These are phyloP conservation scores for Falco rusticolus DNA, from an alignment of 2,797 vertebrate genomes.

Conservation along the genomic window DNA sequence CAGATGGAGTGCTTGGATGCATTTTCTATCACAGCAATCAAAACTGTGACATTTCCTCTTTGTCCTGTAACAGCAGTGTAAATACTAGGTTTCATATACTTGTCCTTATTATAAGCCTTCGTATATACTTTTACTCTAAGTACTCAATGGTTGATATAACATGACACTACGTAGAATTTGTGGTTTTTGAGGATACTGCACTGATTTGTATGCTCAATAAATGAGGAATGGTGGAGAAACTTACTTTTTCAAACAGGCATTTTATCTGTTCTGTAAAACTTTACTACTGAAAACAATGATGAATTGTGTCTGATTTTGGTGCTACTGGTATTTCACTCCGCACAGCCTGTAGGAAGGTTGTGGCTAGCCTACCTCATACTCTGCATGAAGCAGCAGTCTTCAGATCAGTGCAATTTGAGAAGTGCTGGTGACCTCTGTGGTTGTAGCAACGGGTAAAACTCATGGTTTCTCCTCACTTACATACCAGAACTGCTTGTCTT, in stretches of 20 bases:
- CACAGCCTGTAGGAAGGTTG: background rate
- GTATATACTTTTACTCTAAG: background rate
- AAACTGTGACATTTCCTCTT: background rate
- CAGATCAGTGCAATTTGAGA: background rate
- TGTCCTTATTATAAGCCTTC: background rate
- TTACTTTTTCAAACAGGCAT: background rate
- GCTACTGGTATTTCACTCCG: background rate
- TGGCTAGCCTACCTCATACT: background rate
- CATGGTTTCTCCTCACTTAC: background rate
- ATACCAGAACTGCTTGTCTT: background rate
- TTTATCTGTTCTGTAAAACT: slow-evolving; percentile 5
- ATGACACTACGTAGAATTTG: background rate
- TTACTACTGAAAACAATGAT: background rate
- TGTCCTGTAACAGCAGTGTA: background rate
- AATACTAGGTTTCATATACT: background rate
- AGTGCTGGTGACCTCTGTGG: background rate
- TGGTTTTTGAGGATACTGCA: background rate
- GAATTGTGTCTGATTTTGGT: background rate
- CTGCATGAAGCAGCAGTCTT: background rate
- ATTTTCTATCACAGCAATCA: background rate
- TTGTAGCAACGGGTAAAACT: background rate
- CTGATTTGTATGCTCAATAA: background rate
- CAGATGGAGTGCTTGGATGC: background rate
- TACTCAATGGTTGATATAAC: background rate
- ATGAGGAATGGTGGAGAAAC: background rate